Evolutionary conservation across 2,113 vertebrate genomes (phyloP).

Genomic region (Alosa alosa): DNA sequence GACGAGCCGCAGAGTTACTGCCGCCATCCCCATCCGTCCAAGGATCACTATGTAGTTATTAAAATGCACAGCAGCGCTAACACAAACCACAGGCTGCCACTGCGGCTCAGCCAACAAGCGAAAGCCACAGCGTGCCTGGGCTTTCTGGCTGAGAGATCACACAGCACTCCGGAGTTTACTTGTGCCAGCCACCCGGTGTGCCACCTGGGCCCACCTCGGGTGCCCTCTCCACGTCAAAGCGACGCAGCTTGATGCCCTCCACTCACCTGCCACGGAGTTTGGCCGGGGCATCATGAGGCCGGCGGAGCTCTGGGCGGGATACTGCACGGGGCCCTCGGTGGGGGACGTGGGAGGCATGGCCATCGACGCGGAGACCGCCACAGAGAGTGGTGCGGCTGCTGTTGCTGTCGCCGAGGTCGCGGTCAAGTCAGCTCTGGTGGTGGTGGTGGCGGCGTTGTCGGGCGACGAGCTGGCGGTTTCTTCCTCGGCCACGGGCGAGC

Average conservation of each 20-base stretch:
- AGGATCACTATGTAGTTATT: background rate
- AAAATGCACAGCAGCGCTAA: background rate
- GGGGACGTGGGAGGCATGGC: constrained; percentile 50
- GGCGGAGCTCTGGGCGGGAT: constrained; percentile 76
- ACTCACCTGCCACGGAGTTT: constrained; percentile 97
- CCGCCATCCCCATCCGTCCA: background rate
- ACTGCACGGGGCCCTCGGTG: constrained; percentile 81
- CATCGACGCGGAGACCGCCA: constrained; percentile 30
- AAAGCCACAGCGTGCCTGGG: background rate
- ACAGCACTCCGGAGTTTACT: background rate
- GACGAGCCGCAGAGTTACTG: background rate
- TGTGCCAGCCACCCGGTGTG: constrained; percentile 27
- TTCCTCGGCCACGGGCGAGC: constrained; percentile 94
- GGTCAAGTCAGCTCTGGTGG: background rate
- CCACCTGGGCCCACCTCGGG: background rate
- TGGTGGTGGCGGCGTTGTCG: constrained; percentile 54
- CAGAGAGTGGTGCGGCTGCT: constrained; percentile 22
- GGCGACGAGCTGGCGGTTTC: constrained; percentile 67
- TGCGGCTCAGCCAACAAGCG: background rate
- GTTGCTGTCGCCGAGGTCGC: background rate
- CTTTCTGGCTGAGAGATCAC: constrained; percentile 1
- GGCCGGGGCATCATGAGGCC: constrained; percentile 93
- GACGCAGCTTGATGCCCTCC: constrained; percentile 1
- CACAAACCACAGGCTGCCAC: background rate
- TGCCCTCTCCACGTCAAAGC: background rate